Percentiles rank a stretch among this genome's conserved stretches.
Evolutionary conservation across 2,888 invertebrate species (phyloP).

Genomic region (Andrena camellia): DNA sequence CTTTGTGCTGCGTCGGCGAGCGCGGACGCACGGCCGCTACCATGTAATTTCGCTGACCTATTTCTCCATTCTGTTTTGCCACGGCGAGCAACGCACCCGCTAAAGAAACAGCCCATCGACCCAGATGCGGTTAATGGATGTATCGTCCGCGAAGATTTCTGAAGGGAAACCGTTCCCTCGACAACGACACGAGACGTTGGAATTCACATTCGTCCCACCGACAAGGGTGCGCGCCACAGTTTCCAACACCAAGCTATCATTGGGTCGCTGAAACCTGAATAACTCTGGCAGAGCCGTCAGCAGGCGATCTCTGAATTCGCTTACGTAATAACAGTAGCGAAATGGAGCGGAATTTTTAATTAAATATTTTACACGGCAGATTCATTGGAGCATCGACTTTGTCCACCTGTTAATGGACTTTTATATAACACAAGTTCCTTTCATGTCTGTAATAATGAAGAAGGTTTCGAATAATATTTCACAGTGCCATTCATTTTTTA

Average conservation of each 20-base stretch:
- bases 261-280: not conserved
- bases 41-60: constrained; percentile 13
- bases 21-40: constrained; percentile 1
- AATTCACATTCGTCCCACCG: not conserved
- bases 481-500: too few species aligned
- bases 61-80: not conserved
- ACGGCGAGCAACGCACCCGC: not conserved
- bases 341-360: too few species aligned
- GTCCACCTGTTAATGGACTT: too few species aligned
- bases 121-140: not conserved
- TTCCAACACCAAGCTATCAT: not conserved
- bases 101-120: not conserved
- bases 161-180: not conserved
- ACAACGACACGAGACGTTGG: not conserved
- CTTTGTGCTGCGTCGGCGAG: not conserved
- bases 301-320: not conserved
- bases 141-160: not conserved
- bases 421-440: too few species aligned
- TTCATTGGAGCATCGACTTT: too few species aligned
- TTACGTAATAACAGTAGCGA: not conserved
- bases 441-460: too few species aligned
- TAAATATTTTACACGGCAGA: too few species aligned
- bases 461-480: too few species aligned
- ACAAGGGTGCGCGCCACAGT: not conserved
- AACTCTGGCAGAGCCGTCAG: not conserved